These are phyloP conservation scores for Idaea aversata DNA, from an alignment of 2,888 invertebrate species.

Conservation along the genomic window DNA sequence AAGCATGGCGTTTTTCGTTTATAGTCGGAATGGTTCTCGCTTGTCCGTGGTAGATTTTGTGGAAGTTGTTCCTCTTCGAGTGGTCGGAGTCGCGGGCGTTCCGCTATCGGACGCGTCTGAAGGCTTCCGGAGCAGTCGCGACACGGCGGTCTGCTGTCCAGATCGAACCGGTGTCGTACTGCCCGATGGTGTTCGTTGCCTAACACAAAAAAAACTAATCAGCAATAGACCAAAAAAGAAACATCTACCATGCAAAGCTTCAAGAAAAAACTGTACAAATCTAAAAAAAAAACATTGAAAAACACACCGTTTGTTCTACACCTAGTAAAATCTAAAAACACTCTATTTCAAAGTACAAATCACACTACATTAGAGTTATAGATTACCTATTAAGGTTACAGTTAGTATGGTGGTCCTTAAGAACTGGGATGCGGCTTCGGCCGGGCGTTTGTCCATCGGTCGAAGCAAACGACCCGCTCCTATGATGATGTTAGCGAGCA, in stretches of 20 bases:
- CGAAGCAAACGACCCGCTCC: slow-evolving; percentile 77
- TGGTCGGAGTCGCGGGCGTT: slow-evolving; percentile 67
- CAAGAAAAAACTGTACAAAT: slow-evolving; percentile 20
- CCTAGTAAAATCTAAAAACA: slow-evolving; percentile 26
- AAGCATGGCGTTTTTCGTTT: slow-evolving; percentile 51
- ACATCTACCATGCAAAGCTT: slow-evolving; percentile 34
- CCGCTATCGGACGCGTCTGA: slow-evolving; percentile 85
- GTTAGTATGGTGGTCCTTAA: slow-evolving; percentile 76
- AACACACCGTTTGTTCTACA: slow-evolving; percentile 19
- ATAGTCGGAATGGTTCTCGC: slow-evolving; percentile 88
- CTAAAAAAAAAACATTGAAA: slow-evolving; percentile 21
- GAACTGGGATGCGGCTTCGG: slow-evolving; percentile 75
- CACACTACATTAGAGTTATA: slow-evolving; percentile 21
- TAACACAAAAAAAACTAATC: slow-evolving; percentile 45
- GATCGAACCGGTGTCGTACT: slow-evolving; percentile 86
- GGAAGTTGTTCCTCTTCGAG: slow-evolving; percentile 66
- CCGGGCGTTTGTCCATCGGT: slow-evolving; percentile 75
- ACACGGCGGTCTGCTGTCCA: slow-evolving; percentile 82
- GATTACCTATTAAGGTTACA: slow-evolving; percentile 74
- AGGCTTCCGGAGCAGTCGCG: slow-evolving; percentile 83
- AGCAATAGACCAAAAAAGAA: slow-evolving; percentile 18
- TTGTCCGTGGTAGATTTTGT: slow-evolving; percentile 73
- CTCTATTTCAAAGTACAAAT: slow-evolving; percentile 32
- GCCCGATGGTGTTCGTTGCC: slow-evolving; percentile 88
- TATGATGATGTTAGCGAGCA: slow-evolving; percentile 72